Conservation (phyloP, 2,797 vertebrate genomes). For the Sylvia borin region DNA sequence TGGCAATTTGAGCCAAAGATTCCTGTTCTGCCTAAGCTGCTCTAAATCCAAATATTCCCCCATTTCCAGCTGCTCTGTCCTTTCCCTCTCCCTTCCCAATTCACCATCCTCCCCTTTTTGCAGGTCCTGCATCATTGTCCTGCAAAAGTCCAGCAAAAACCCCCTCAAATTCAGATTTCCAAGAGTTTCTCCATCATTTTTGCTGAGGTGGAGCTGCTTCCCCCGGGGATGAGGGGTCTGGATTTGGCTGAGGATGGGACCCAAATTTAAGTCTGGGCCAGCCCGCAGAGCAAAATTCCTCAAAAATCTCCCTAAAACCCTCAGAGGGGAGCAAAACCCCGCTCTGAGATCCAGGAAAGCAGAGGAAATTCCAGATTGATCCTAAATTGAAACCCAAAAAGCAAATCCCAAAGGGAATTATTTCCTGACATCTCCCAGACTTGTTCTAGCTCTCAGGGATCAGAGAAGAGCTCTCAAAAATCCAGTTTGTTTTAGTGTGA, state of each 20-base stretch:
- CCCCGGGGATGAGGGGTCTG: neutral
- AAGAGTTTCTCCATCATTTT: neutral
- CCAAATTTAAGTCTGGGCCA: neutral
- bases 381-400: neutral
- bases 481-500: too few relatives aligned
- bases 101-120: too few relatives aligned
- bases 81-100: too few relatives aligned
- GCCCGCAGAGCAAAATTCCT: neutral
- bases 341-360: too few relatives aligned
- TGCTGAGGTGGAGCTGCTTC: neutral
- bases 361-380: neutral
- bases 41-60: too few relatives aligned
- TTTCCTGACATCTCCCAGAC: neutral
- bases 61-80: too few relatives aligned
- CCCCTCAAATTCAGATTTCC: too few relatives aligned
- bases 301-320: rapidly evolving
- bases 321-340: rapidly evolving
- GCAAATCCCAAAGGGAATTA: neutral
- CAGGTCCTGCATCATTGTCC: too few relatives aligned
- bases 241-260: neutral
- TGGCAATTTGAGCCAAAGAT: too few relatives aligned
- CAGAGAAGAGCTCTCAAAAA: neutral
- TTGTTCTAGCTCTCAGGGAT: neutral
- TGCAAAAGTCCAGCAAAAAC: too few relatives aligned
- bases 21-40: too few relatives aligned